Percentiles rank a stretch among this genome's conserved stretches.
Conservation (phyloP, 2,888 invertebrate genomes). For the Platycnemis pennipes region DNA sequence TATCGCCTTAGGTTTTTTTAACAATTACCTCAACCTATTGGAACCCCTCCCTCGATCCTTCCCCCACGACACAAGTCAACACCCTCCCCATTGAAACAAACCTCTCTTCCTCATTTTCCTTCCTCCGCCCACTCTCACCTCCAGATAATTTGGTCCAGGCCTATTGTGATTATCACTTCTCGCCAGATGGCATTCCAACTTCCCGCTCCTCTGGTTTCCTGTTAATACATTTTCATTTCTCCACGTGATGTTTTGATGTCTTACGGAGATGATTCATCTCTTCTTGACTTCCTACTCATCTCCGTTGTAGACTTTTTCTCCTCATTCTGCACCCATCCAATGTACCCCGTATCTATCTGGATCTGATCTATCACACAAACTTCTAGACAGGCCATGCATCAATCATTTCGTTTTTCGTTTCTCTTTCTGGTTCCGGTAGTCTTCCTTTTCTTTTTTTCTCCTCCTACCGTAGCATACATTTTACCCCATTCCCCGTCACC, state of each 20-base stretch:
- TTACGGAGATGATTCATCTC: neutral
- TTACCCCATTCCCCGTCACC: neutral
- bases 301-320: neutral
- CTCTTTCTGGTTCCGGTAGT: neutral
- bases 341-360: neutral
- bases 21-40: neutral
- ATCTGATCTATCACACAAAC: slow-evolving; percentile 36
- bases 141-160: neutral
- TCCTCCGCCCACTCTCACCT: neutral
- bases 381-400: neutral
- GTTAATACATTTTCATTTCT: slow-evolving; percentile 1
- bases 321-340: neutral
- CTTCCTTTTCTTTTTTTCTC: neutral
- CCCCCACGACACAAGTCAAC: neutral
- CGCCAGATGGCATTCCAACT: slow-evolving; percentile 12
- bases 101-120: neutral
- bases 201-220: neutral
- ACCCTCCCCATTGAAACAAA: neutral
- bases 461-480: too few relatives aligned
- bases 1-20: too few relatives aligned
- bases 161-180: slow-evolving; percentile 34
- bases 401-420: slow-evolving; percentile 15
- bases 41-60: neutral
- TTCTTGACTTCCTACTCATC: neutral
- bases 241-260: neutral